Evolutionary conservation across 2,797 vertebrate genomes (phyloP).

Genomic region (Aphelocoma californica): DNA sequence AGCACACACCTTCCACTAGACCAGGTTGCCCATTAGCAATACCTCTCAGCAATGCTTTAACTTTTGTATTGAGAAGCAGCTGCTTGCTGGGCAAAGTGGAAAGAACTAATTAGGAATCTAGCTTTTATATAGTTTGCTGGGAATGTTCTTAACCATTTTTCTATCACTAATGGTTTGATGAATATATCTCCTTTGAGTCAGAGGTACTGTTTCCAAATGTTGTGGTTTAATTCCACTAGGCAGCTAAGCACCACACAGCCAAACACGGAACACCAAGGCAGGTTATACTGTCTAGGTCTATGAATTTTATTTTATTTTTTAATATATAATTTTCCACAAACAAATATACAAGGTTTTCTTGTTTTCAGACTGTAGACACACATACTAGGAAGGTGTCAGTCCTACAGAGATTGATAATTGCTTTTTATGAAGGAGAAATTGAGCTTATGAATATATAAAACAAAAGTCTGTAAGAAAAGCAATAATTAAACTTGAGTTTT

Average conservation of each 20-base stretch:
- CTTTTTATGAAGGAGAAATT: not conserved
- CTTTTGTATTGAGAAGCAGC: not conserved
- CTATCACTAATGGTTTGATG: not conserved
- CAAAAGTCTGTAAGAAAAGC: not conserved
- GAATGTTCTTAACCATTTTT: not conserved
- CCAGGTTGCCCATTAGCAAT: not conserved
- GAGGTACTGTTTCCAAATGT: not conserved
- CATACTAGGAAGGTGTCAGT: not conserved
- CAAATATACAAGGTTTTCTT: not conserved
- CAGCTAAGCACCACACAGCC: not conserved
- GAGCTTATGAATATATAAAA: not conserved
- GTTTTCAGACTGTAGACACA: not conserved
- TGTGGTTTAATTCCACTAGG: not conserved
- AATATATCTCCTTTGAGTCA: not conserved
- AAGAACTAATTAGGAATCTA: not conserved
- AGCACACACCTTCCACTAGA: not conserved
- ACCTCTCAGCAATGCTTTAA: not conserved
- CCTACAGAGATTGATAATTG: not conserved
- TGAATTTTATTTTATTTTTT: not conserved
- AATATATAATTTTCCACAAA: not conserved
- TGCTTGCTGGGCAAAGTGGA: not conserved
- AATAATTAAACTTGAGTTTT: not conserved
- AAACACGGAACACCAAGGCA: not conserved
- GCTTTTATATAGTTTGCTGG: not conserved
- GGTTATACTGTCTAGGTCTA: not conserved